Base-by-base conservation (phyloP, 2,888 invertebrate genomes). In the Trachelus troglodyta region DNA sequence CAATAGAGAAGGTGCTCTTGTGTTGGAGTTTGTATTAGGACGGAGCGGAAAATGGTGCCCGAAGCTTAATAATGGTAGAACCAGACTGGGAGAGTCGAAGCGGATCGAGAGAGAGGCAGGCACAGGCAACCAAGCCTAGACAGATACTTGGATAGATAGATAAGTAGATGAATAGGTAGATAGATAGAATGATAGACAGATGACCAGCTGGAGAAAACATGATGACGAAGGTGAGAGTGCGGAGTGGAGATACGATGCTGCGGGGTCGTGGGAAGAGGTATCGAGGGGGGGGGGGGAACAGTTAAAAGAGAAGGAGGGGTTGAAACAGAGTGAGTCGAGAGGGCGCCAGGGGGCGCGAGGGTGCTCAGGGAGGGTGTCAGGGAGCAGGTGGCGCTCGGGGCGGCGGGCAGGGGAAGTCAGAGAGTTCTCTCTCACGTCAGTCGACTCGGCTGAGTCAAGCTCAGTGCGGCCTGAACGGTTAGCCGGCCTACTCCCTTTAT, bases 391-490 rank as follows among this genome's bases (percentile, higher is more conserved):
- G 40, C 40, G 40, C 40, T 56, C 23, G 40, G 40, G 40, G 40
- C 23, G 40, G 40, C 9, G 40, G 40, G 40, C 40, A 56, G 71
- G 71, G 71, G 33, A 71, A 33, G 71, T 33, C 71, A 71, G 31
- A 33, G 31, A 31, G 31, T 71, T 85, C 85, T 84, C 80, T 75
- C 81, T 83, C 84, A 84, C 31, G 81, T 85, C 83, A 31, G 71
- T 34, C 30, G 74, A 74, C 74, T 34, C 74, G 9, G 74, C 35
- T 74, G 31, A 35, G 74, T 35, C 74, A 84, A 84, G 83, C 85
- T 90, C 90, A 91, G 91, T 91, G 89, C 91, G 91, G 91, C 91
- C 90, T 90, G 89, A 91, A 90, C 90, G 90, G 88, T 90, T 88
- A 88, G 88, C 89, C 91, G 91, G 91, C 91, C 91, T 91, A 90